Conservation (phyloP, 2,797 vertebrate genomes). For the Benthosema pterotum region DNA sequence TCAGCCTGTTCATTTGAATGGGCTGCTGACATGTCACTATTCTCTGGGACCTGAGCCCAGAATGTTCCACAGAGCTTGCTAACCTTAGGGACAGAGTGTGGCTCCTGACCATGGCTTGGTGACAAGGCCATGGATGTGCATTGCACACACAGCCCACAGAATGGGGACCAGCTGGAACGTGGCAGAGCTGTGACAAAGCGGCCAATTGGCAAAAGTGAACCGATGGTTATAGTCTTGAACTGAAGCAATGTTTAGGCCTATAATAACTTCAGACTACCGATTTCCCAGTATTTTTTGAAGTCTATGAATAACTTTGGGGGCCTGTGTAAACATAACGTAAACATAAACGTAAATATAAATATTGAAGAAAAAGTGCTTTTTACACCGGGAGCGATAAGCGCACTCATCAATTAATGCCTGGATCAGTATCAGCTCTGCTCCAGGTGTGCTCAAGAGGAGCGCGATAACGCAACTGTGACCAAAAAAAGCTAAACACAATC, state of each 20-base stretch:
- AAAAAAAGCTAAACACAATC: too few relatives aligned
- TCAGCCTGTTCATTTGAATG: slow-evolving; percentile 84
- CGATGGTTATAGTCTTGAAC: slow-evolving; percentile 20
- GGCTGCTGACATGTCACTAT: slow-evolving; percentile 86
- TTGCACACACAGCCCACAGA: slow-evolving; percentile 44
- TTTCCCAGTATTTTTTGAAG: too few relatives aligned
- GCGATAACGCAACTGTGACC: too few relatives aligned
- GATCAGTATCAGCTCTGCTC: too few relatives aligned
- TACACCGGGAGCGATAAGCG: too few relatives aligned
- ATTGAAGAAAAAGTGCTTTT: too few relatives aligned
- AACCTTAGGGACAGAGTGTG: slow-evolving; percentile 73
- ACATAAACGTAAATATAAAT: too few relatives aligned
- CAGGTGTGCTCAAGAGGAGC: too few relatives aligned
- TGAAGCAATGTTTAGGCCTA: background rate
- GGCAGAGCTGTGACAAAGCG: slow-evolving; percentile 16
- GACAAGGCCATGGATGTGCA: slow-evolving; percentile 44
- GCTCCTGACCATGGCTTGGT: slow-evolving; percentile 57
- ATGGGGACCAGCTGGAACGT: slow-evolving; percentile 32
- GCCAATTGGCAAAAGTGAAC: slow-evolving; percentile 27
- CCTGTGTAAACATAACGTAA: too few relatives aligned
- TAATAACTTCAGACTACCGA: too few relatives aligned
- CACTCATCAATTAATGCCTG: too few relatives aligned
- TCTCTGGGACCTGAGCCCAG: slow-evolving; percentile 82
- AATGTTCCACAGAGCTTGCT: slow-evolving; percentile 77
- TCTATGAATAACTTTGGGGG: too few relatives aligned